These are phyloP conservation scores for Cerceris ruficornis DNA, from an alignment of 2,888 invertebrate genomes.

Conservation along the genomic window DNA sequence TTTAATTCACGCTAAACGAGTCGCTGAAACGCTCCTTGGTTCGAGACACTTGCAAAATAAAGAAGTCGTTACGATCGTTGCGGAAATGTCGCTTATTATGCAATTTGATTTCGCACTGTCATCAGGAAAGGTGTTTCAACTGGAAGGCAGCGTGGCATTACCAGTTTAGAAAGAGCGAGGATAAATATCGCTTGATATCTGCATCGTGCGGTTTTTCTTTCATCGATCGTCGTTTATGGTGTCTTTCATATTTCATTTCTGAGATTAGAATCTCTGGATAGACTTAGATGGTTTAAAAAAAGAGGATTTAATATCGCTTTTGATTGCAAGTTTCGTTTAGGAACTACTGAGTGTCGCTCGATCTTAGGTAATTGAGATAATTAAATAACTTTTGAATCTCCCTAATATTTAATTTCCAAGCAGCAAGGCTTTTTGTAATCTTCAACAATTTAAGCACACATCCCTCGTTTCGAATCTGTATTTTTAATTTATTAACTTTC, in stretches of 20 bases:
- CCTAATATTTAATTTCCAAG: too few species aligned
- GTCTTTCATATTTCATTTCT: not conserved
- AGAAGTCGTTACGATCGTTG: slow-evolving; percentile 29
- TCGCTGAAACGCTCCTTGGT: not conserved
- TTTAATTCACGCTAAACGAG: not conserved
- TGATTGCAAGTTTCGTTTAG: too few species aligned
- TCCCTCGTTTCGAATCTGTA: too few species aligned
- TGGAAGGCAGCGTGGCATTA: not conserved
- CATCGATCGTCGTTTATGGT: not conserved
- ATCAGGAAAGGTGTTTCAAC: not conserved
- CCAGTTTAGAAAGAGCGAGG: not conserved
- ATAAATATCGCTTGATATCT: not conserved
- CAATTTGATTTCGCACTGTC: slow-evolving; percentile 40
- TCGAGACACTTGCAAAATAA: not conserved
- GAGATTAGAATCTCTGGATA: too few species aligned
- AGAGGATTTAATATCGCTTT: too few species aligned
- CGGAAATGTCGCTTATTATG: slow-evolving; percentile 39
- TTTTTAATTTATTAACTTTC: too few species aligned
- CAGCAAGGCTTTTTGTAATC: too few species aligned
- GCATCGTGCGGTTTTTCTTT: not conserved
- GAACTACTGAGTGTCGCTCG: too few species aligned
- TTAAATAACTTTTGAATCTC: too few species aligned
- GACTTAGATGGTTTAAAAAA: too few species aligned
- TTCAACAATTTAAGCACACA: too few species aligned
- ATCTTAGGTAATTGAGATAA: too few species aligned